Conservation (phyloP, 1,140 invertebrate species). For the Mesaphorura yosii region DNA sequence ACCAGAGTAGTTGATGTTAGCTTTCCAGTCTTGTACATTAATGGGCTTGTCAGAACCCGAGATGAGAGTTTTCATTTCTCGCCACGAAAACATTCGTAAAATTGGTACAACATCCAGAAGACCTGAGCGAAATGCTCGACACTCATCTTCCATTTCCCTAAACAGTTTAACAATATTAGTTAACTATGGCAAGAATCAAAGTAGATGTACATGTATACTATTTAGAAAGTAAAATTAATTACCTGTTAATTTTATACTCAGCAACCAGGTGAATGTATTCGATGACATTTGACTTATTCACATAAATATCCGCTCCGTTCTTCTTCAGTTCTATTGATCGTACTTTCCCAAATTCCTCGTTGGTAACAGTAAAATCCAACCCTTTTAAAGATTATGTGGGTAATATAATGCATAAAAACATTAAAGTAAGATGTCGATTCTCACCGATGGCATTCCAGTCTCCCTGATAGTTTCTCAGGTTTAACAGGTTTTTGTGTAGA, state of each 20-base stretch:
- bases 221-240: conserved; percentile 35
- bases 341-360: conserved; percentile 80
- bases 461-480: conserved; percentile 65
- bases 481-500: conserved; percentile 79
- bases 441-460: conserved; percentile 62
- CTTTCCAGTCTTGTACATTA: conserved; percentile 75
- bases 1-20: conserved; percentile 69
- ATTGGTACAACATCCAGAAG: conserved; percentile 23
- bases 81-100: conserved; percentile 84
- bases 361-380: conserved; percentile 86
- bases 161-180: conserved; percentile 17
- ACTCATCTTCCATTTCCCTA: conserved; percentile 39
- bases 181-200: neutral
- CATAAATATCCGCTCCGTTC: conserved; percentile 73
- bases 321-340: conserved; percentile 80
- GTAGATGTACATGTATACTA: neutral
- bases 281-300: conserved; percentile 81
- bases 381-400: conserved; percentile 30
- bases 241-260: conserved; percentile 88
- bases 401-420: neutral
- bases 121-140: conserved; percentile 19
- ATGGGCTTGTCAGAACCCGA: conserved; percentile 86
- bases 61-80: conserved; percentile 86
- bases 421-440: neutral
- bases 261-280: conserved; percentile 95